Conservation (phyloP, 2,113 vertebrate species). For the Electrona antarctica region DNA sequence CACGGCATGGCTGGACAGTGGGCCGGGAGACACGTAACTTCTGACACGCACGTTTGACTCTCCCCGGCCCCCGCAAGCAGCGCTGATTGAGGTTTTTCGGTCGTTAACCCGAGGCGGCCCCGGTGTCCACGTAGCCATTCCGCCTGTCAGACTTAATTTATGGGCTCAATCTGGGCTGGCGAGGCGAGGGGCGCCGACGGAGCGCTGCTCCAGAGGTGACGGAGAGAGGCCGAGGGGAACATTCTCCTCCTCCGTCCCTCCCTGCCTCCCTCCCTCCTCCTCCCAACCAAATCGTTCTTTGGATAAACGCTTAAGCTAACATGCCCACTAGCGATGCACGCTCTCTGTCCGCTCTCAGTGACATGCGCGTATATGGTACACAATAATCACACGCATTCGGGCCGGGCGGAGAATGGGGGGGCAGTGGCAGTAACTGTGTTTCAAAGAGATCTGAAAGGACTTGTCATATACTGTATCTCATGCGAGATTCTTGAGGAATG, state of each 20-base stretch:
- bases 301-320: background rate
- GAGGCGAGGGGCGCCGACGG: conserved; percentile 27
- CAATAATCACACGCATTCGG: conserved; percentile 43
- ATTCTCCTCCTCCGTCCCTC: background rate
- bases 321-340: conserved; percentile 3
- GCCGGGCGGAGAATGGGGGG: conserved; percentile 30
- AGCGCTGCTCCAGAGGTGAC: conserved; percentile 30
- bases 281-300: background rate
- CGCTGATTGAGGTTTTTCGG: conserved; percentile 1
- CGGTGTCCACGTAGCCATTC: conserved; percentile 23
- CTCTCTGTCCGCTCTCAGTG: background rate
- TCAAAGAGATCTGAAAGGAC: conserved; percentile 46
- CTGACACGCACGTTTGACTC: background rate
- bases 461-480: conserved; percentile 37
- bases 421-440: conserved; percentile 43
- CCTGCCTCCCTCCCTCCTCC: background rate
- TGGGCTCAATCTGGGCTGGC: conserved; percentile 22
- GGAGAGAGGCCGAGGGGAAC: background rate
- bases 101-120: conserved; percentile 12
- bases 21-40: background rate
- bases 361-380: background rate
- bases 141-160: conserved; percentile 55
- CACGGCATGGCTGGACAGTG: background rate
- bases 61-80: too few relatives aligned
- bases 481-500: conserved; percentile 52